Base-by-base conservation (phyloP, 2,888 invertebrate genomes). In the Eristalis pertinax region DNA sequence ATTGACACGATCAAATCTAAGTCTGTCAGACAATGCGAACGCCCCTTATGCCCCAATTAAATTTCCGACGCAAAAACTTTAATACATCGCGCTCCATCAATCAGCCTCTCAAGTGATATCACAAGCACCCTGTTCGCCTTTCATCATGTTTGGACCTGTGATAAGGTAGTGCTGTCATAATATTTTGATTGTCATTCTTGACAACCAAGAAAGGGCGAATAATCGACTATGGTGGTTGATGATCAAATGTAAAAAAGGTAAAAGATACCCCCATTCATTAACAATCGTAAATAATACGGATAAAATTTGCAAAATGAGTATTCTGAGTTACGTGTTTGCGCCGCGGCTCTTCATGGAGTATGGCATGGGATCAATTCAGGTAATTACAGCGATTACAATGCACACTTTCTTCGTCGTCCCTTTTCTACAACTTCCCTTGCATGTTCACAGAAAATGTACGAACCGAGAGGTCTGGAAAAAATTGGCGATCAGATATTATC, bases 281-380 rank as follows among this genome's bases (percentile, higher is more conserved):
- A 65, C 13, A 60, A 8, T 8, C 22, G 43, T 41, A 58, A 24
- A 56, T 63, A 58, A 35, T 29, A 26, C 26, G 15, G 15, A 26
- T 26, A 19, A 26, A 60, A 2, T 60, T n/a, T 15, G 60, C 62
- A 90, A 90, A 81, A 93, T 93, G 93, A 91, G 91, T 82, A 92
- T 93, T 73, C 83, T 92, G 2, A 92, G 95, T 90, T 96, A 95
- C 91, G 93, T 96, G 89, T 95, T 96, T 91, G 95, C 96, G 8
- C 97, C 97, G 15, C 95, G 95, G 90, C 93, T 97, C 41, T 95
- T 95, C 89, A 96, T 96, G 94, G 94, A 96, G 89, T 96, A 97
- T 91, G 94, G 95, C 87, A 94, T 95, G 92, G 94, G 94, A 67
- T 92, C 94, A n/a, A 90, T 94, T 60, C 94, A 95, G 91, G 94